Percentiles rank a stretch among this genome's conserved stretches.
phyloP scores from a whole-genome alignment of 1,140 invertebrate genomes.

The Lucilia sericata region DNA sequence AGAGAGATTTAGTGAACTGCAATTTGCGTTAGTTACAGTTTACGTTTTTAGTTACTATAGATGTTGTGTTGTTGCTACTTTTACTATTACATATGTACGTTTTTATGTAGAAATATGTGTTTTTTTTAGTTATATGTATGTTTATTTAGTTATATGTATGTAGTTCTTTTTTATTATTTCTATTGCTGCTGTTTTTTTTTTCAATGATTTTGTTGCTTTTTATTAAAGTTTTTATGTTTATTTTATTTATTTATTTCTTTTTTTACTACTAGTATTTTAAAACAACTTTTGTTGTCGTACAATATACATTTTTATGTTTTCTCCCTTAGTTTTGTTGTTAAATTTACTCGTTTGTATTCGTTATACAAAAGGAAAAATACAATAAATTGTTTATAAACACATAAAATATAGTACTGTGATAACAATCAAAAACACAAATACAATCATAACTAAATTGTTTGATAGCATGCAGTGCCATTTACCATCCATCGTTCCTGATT shows the following conservation, averaged over 20 bases:
- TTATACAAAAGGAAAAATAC: neutral
- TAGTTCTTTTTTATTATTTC: too few relatives aligned
- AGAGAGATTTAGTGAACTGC: slow-evolving; percentile 26
- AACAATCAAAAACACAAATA: slow-evolving; percentile 66
- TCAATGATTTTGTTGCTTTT: too few relatives aligned
- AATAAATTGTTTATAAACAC: neutral
- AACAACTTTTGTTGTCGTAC: too few relatives aligned
- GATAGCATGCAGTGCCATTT: slow-evolving; percentile 25
- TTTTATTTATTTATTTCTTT: too few relatives aligned
- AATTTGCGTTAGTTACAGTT: slow-evolving; percentile 34
- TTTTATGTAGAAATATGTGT: too few relatives aligned
- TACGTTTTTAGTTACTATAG: neutral
- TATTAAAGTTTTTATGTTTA: too few relatives aligned
- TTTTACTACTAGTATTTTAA: too few relatives aligned
- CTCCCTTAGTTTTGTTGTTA: neutral
- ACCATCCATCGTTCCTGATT: slow-evolving; percentile 7
- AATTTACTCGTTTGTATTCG: too few relatives aligned
- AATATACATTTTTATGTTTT: neutral
- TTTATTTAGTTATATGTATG: too few relatives aligned
- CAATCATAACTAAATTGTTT: slow-evolving; percentile 57
- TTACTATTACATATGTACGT: neutral
- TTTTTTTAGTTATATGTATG: too few relatives aligned
- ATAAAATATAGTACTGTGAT: slow-evolving; percentile 51
- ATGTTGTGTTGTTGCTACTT: neutral
- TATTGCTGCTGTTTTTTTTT: too few relatives aligned